Conservation (phyloP, 2,888 invertebrate genomes). For the Tetheella fluctuosa region DNA sequence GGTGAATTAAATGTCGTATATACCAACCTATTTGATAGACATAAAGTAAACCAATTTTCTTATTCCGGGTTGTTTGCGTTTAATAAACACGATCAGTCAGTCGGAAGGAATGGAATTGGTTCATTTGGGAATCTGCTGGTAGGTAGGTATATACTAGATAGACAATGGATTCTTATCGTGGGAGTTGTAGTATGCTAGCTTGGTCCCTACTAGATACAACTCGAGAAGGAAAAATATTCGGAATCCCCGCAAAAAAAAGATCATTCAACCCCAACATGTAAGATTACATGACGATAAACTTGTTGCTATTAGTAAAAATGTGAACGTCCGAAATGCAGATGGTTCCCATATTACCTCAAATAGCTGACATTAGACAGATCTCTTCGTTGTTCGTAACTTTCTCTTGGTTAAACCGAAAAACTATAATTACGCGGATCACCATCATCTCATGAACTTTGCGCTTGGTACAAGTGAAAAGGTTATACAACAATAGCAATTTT, state of each 20-base stretch:
- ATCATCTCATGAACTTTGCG: constrained; percentile 27
- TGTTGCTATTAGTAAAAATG: neutral
- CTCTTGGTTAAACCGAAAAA: constrained; percentile 52
- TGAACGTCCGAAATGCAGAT: constrained; percentile 19
- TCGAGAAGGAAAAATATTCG: neutral
- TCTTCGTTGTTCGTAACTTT: constrained; percentile 43
- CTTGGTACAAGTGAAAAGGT: constrained; percentile 18
- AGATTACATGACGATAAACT: too few relatives aligned
- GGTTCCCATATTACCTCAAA: constrained; percentile 44
- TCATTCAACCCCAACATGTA: neutral
- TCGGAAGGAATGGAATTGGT: too few relatives aligned
- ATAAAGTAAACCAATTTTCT: too few relatives aligned
- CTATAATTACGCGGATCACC: constrained; percentile 54
- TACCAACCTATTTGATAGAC: too few relatives aligned
- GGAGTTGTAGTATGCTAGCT: too few relatives aligned
- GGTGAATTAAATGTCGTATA: neutral
- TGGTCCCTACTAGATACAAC: too few relatives aligned
- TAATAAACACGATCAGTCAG: too few relatives aligned
- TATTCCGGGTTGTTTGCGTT: too few relatives aligned
- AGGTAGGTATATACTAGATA: too few relatives aligned
- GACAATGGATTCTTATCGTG: too few relatives aligned
- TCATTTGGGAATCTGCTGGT: too few relatives aligned
- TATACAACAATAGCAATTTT: constrained; percentile 8
- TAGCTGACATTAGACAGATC: constrained; percentile 47
- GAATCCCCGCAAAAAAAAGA: neutral